Conservation (phyloP, 1,140 invertebrate species). For the silkworm (Bombyx mori) region DNA sequence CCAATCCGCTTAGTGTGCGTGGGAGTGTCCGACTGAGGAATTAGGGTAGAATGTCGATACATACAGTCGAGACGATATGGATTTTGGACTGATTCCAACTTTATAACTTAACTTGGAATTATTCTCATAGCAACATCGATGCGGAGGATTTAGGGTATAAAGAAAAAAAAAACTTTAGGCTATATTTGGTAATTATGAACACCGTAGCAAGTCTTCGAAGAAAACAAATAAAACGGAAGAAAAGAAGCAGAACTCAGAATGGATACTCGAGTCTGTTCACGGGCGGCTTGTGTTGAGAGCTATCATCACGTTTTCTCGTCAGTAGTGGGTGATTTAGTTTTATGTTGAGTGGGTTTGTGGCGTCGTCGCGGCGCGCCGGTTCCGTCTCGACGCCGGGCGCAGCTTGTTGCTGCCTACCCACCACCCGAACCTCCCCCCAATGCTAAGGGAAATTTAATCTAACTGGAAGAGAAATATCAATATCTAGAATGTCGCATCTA, state of each 20-base stretch:
- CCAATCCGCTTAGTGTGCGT: slow-evolving; percentile 62
- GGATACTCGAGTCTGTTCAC: slow-evolving; percentile 21
- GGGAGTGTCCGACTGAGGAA: slow-evolving; percentile 36
- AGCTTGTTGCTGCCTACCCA: slow-evolving; percentile 31
- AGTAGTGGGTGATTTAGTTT: slow-evolving; percentile 36
- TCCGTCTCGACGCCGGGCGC: slow-evolving; percentile 34
- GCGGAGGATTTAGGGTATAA: background rate
- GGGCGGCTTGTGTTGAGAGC: slow-evolving; percentile 22
- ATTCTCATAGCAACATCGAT: background rate
- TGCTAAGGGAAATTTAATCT: slow-evolving; percentile 17
- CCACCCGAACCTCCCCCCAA: slow-evolving; percentile 5
- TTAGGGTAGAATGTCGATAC: slow-evolving; percentile 44
- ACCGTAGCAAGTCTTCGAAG: background rate
- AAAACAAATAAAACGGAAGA: slow-evolving; percentile 1
- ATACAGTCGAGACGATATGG: background rate
- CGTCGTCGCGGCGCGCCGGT: slow-evolving; percentile 46
- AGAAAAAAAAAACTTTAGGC: background rate
- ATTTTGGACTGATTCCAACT: no score
- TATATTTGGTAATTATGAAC: background rate
- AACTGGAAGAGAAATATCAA: slow-evolving; percentile 14
- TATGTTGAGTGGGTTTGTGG: slow-evolving; percentile 45
- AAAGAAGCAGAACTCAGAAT: slow-evolving; percentile 11
- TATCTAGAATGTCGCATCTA: slow-evolving; percentile 3
- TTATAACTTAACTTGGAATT: background rate
- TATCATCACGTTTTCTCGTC: slow-evolving; percentile 25